Evolutionary conservation across 1,140 invertebrate genomes (phyloP).

Genomic region (Hypsibius dujardini): DNA sequence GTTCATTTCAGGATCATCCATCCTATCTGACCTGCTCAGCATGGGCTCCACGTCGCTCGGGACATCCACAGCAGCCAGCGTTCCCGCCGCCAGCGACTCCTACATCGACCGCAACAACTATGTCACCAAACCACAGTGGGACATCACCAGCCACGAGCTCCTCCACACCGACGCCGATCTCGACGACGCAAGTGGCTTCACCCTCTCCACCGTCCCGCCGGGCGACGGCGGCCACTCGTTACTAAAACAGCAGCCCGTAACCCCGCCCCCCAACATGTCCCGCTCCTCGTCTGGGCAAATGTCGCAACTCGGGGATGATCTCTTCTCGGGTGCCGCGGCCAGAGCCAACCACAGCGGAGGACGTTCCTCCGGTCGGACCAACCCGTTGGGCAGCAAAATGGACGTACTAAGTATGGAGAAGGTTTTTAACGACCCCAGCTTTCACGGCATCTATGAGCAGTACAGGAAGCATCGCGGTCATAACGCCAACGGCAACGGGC

Average conservation of each 20-base stretch:
- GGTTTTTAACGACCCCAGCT: slow-evolving; percentile 12
- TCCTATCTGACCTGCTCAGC: no score
- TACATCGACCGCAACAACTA: slow-evolving; percentile 8
- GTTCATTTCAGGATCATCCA: no score
- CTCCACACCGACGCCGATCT: neutral
- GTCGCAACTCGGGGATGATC: neutral
- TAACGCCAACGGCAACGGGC: no score
- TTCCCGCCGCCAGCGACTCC: slow-evolving; percentile 14
- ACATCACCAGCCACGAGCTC: neutral
- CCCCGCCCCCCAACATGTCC: neutral
- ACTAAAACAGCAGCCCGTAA: no score
- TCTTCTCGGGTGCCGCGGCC: neutral
- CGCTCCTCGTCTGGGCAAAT: neutral
- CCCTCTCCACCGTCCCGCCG: neutral
- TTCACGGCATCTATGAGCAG: neutral
- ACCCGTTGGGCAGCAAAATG: neutral
- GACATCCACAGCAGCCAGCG: neutral
- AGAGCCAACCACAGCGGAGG: neutral
- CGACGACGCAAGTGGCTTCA: neutral
- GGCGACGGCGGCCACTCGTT: neutral
- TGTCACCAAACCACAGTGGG: neutral
- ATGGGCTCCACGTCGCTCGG: no score
- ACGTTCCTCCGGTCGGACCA: neutral
- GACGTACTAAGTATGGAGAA: slow-evolving; percentile 8
- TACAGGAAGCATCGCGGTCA: neutral